Evolutionary conservation across 2,113 vertebrate species (phyloP).

Genomic region (Columbina picui): DNA sequence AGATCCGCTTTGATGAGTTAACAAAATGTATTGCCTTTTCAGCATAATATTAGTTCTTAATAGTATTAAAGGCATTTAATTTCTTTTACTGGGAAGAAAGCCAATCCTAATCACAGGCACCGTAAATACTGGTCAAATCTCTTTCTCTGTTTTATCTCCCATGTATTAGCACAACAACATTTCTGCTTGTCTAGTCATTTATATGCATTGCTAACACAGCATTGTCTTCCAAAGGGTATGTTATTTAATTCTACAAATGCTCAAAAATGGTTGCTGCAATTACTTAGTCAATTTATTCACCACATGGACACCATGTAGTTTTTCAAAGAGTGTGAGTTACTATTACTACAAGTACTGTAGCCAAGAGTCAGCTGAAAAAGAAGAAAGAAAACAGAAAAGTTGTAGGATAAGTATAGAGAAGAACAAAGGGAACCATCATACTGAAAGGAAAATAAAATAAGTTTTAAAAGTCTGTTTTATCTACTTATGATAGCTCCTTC

Average conservation of each 20-base stretch:
- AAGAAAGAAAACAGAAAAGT: not conserved
- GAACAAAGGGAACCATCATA: not conserved
- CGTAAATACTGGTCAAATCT: not conserved
- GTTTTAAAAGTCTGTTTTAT: not conserved
- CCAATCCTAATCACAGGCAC: not conserved
- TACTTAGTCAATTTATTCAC: not conserved
- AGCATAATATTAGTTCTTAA: not conserved
- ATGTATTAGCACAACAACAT: not conserved
- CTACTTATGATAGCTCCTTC: not conserved
- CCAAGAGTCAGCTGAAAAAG: not conserved
- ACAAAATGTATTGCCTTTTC: constrained; percentile 10
- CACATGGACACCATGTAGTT: not conserved
- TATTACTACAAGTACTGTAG: not conserved
- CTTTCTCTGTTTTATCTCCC: not conserved
- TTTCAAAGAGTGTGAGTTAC: not conserved
- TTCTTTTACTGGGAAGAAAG: constrained; percentile 8
- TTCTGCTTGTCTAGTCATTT: not conserved
- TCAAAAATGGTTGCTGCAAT: not conserved
- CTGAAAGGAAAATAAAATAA: not conserved
- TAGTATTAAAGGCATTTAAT: constrained; percentile 11
- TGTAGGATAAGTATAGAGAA: not conserved
- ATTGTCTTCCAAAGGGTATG: not conserved
- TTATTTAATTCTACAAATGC: not conserved
- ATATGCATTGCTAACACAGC: not conserved
- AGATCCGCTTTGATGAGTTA: not conserved